phyloP scores from a whole-genome alignment of 2,797 vertebrate species.

The Orientallactaga sibirica region DNA sequence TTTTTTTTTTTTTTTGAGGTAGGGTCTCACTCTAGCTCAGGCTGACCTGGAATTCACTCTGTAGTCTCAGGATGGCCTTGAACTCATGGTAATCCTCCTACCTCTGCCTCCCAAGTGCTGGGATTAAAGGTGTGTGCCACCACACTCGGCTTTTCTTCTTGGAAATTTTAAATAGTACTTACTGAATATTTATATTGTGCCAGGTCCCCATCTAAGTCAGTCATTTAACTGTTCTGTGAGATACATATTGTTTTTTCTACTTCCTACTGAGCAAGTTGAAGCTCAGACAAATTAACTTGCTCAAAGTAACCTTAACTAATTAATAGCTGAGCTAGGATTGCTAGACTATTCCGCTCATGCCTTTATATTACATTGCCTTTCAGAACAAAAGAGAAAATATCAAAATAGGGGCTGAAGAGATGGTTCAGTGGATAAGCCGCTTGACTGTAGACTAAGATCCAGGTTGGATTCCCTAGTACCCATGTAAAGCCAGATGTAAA shows the following conservation, averaged over 20 bases:
- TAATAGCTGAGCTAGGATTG: neutral
- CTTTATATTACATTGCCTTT: neutral
- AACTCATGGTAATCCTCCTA: too few species aligned
- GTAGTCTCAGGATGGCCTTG: too few species aligned
- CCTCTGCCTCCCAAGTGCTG: too few species aligned
- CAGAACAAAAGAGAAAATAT: neutral
- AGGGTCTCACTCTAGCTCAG: too few species aligned
- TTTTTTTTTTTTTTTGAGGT: too few species aligned
- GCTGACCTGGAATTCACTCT: too few species aligned
- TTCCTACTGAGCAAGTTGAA: conserved; percentile 28
- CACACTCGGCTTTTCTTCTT: neutral
- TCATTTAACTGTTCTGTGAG: conserved; percentile 12
- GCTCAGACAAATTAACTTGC: neutral
- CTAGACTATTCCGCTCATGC: neutral
- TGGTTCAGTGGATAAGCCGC: too few species aligned
- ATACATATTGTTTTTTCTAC: neutral
- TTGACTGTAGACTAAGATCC: too few species aligned
- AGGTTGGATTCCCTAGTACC: too few species aligned
- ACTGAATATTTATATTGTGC: neutral
- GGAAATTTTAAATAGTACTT: conserved; percentile 34
- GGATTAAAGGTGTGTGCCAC: too few species aligned
- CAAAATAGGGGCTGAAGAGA: too few species aligned
- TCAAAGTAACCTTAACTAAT: conserved; percentile 32
- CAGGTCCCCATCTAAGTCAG: neutral
- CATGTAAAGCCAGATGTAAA: too few species aligned